These are phyloP conservation scores for Danaus plexippus DNA, from an alignment of 1,140 invertebrate species.

Conservation along the genomic window DNA sequence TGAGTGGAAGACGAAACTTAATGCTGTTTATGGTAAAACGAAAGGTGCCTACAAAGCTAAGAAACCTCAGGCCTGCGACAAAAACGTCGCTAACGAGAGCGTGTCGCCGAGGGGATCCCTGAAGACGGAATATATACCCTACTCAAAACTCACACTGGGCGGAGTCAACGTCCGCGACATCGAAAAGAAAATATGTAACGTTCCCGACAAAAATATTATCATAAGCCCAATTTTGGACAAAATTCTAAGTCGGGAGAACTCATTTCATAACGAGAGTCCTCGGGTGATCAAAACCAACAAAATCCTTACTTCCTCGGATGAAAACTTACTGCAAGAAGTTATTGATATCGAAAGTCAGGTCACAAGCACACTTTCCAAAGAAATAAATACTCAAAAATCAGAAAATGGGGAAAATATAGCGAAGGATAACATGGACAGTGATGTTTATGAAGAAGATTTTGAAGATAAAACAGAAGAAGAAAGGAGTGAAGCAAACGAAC, in stretches of 20 bases:
- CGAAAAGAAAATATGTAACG: slow-evolving; percentile 50
- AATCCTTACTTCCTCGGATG: slow-evolving; percentile 53
- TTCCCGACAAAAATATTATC: slow-evolving; percentile 42
- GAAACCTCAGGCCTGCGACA: slow-evolving; percentile 12
- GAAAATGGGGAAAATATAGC: slow-evolving; percentile 16
- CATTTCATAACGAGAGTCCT: slow-evolving; percentile 35
- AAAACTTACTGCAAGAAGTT: slow-evolving; percentile 60
- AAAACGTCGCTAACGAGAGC: slow-evolving; percentile 1
- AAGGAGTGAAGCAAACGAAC: slow-evolving; percentile 11
- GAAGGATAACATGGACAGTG: slow-evolving; percentile 17
- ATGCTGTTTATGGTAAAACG: slow-evolving; percentile 42
- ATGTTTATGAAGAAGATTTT: slow-evolving; percentile 65
- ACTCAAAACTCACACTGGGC: slow-evolving; percentile 64
- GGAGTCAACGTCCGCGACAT: slow-evolving; percentile 59
- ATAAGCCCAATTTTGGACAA: slow-evolving; percentile 54
- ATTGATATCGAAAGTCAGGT: slow-evolving; percentile 53
- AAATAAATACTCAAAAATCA: slow-evolving; percentile 16
- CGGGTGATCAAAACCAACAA: slow-evolving; percentile 33
- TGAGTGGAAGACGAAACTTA: slow-evolving; percentile 53
- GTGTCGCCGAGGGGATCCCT: slow-evolving; percentile 21
- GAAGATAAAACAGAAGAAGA: slow-evolving; percentile 49
- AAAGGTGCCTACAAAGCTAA: slow-evolving; percentile 19
- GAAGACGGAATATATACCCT: slow-evolving; percentile 64
- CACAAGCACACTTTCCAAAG: slow-evolving; percentile 34
- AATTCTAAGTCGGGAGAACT: slow-evolving; percentile 53